These are phyloP conservation scores for Ranitomeya variabilis DNA, from an alignment of 2,113 vertebrate species.

Conservation along the genomic window DNA sequence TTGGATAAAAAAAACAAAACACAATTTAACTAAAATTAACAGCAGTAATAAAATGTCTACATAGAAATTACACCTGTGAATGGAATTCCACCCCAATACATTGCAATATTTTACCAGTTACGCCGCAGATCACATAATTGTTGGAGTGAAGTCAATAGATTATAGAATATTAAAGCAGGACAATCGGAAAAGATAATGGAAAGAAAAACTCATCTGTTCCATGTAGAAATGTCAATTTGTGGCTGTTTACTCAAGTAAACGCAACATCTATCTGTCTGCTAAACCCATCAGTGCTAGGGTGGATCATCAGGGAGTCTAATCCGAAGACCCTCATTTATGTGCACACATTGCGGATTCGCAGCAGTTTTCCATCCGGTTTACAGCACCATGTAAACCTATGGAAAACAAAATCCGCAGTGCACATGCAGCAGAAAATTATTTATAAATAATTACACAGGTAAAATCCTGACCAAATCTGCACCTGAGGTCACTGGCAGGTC, in stretches of 20 bases:
- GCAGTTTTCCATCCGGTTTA: too few relatives aligned
- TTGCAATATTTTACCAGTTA: background rate
- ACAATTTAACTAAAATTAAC: conserved; percentile 56
- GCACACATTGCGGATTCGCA: too few relatives aligned
- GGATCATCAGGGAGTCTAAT: background rate
- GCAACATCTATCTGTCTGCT: background rate
- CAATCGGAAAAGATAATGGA: background rate
- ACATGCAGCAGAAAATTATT: too few relatives aligned
- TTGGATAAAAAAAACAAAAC: conserved; percentile 3
- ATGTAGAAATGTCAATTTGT: background rate
- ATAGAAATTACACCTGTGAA: conserved; percentile 14
- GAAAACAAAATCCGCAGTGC: too few relatives aligned
- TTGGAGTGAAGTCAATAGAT: background rate
- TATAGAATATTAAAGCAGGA: background rate
- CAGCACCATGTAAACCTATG: too few relatives aligned
- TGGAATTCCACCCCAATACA: conserved; percentile 3
- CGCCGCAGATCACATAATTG: background rate
- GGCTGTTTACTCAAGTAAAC: background rate
- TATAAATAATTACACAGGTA: too few relatives aligned
- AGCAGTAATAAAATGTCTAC: conserved; percentile 38
- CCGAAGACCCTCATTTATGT: background rate
- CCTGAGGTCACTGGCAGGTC: too few relatives aligned
- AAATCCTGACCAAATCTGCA: too few relatives aligned
- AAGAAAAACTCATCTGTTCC: background rate
- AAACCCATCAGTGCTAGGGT: background rate